Evolutionary conservation across 1,140 invertebrate genomes (phyloP).

Genomic region (Calephelis virginiensis): DNA sequence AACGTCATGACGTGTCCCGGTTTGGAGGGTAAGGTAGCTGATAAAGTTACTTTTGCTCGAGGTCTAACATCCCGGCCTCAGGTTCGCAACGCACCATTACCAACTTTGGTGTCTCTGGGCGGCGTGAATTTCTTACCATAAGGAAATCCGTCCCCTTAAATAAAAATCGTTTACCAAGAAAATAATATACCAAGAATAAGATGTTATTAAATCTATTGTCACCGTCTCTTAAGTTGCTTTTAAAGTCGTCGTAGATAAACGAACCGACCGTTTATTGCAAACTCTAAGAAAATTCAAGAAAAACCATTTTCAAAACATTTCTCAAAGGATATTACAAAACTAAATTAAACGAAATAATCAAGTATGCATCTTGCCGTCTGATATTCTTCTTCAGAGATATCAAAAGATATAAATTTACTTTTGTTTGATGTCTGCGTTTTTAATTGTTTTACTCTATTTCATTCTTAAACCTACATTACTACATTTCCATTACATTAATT

Average conservation of each 20-base stretch:
- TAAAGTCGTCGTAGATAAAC: conserved; percentile 6
- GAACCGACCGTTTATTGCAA: conserved; percentile 14
- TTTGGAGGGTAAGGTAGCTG: too few relatives aligned
- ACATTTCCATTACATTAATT: too few relatives aligned
- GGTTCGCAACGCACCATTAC: too few relatives aligned
- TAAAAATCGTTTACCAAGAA: conserved; percentile 14
- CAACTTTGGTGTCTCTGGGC: too few relatives aligned
- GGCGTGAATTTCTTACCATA: too few relatives aligned
- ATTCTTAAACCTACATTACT: too few relatives aligned
- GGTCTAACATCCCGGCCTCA: too few relatives aligned
- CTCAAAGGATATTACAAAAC: conserved; percentile 30
- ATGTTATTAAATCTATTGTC: conserved; percentile 17
- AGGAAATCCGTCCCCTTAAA: too few relatives aligned
- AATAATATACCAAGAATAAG: conserved; percentile 3
- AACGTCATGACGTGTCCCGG: too few relatives aligned
- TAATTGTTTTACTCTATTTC: conserved; percentile 18
- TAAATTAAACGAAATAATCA: conserved; percentile 26
- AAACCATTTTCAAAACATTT: conserved; percentile 21
- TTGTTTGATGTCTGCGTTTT: conserved; percentile 4
- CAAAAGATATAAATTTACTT: conserved; percentile 12
- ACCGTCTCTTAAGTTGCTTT: conserved; percentile 12
- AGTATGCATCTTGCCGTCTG: conserved; percentile 27
- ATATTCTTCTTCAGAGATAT: conserved; percentile 28
- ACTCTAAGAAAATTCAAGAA: conserved; percentile 16
- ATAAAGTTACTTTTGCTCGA: too few relatives aligned